Evolutionary conservation across 2,888 invertebrate species (phyloP), one percentile per base, ranked within the genome.

Genomic region (Lasioglossum leucozonium): DNA sequence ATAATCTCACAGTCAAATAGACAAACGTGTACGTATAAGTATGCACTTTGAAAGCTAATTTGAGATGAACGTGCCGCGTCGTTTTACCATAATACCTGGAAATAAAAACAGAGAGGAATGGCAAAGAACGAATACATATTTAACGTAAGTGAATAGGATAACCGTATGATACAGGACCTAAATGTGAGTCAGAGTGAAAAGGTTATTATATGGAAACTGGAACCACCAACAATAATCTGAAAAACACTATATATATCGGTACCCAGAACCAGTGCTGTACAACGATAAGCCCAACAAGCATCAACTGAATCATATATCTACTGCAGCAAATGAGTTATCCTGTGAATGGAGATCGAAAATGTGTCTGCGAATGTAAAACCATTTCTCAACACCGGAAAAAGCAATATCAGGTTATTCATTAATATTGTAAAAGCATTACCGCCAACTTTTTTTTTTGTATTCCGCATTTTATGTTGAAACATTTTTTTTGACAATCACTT

Each of bases 201-300:
- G 83, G 81, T 86, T 89, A 89, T 89, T 86, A 84, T 89, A 87
- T 84, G 86, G 82, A 88, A 88, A 91, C 92, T 92, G 93, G 91
- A 94, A 89, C 93, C 93, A 94, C 89, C 91, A 90, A 91, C 87
- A 91, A 91, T 91, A 91, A 93, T 94, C 93, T 94, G 94, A 93
- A 94, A 94, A 91, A 94, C 92, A 93, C 84, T 92, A 84, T 93
- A 85, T 90, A 92, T 81, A 90, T 86, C 74, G 75, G 69, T 92
- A 92, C 93, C 95, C 94, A 93, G 87, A 93, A 94, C 94, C 94
- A 94, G 92, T 94, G 93, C 93, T 93, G 91, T 91, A 93, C 93
- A 93, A 93, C 91, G 90, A 93, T 86, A 94, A 94, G 94, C 94
- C 91, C 92, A 93, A 92, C 90, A 94, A 94, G 94, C 94, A 83